Base-by-base conservation (phyloP, 2,113 vertebrate genomes). In the Corapipo altera region DNA sequence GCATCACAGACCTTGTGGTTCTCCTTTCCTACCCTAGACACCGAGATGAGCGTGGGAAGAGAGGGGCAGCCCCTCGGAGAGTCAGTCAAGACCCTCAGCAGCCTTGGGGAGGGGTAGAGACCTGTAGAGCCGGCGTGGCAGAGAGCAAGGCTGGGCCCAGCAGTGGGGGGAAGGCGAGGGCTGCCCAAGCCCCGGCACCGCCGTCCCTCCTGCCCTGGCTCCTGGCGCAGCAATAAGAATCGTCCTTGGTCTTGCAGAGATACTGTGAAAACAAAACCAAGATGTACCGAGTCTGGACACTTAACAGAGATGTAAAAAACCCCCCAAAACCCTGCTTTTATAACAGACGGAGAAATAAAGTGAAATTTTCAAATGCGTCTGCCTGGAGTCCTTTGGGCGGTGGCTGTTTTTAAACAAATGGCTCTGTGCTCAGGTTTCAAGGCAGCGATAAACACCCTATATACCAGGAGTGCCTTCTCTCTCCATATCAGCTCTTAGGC, bases 271-370 rank as follows among this genome's bases (percentile, higher is more conserved):
- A 94, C 43, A 88, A 93, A 89, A 49, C 91, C 71, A 78, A 93
- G 91, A 85, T 89, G 97, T 95, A 96, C 94, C 33, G 67, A 95
- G 96, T 52, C 92, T 43, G 96, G 97, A 97, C 96, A 96, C 94
- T 96, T 95, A 92, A 57, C n/a, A 79, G 87, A 97, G 85, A 96
- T 97, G 96, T 97, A 79, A 85, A 91, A 91, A 90, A 72, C 26
- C 17, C 14, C 55, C 22, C n/a, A 57, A 95, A 94, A 32, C 85
- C 89, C 79, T 84, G 96, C 85, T 98, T 98, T 98, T 97, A 71
- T 97, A 97, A 95, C 48, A 90, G 93, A 97, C 15, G n/a, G 93
- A 98, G 91, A 98, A 98, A 98, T 98, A 98, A 98, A 98, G 91
- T 92, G 96, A 96, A 85, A 78, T 98, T 98, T 98, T 97, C 95